phyloP scores from a whole-genome alignment of 2,797 vertebrate genomes.

The Megaceryle alcyon region DNA sequence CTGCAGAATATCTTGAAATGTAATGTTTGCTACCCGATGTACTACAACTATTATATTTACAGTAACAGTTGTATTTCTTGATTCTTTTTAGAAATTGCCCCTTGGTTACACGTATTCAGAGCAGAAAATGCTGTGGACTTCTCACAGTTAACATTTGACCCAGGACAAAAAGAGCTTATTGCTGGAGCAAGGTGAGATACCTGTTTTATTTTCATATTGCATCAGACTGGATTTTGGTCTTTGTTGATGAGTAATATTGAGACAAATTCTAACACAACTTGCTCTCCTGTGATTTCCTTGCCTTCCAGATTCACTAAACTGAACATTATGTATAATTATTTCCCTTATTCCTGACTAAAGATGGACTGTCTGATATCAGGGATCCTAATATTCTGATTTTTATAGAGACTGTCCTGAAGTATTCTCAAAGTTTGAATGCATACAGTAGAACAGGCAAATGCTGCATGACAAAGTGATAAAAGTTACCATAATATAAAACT shows the following conservation, averaged over 20 bases:
- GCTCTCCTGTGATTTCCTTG: background rate
- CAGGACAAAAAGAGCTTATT: constrained; percentile 94
- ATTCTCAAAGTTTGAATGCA: background rate
- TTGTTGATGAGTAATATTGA: background rate
- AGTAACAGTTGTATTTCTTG: constrained; percentile 51
- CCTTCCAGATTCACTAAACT: background rate
- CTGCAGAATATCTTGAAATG: background rate
- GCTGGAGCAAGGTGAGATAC: constrained; percentile 93
- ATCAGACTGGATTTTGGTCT: background rate
- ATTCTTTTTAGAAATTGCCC: constrained; percentile 89
- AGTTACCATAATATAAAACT: background rate
- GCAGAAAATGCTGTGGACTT: constrained; percentile 94
- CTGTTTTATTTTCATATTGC: background rate
- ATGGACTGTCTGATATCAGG: background rate
- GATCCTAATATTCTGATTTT: background rate
- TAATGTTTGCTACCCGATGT: background rate
- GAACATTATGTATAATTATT: background rate
- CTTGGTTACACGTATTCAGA: constrained; percentile 93
- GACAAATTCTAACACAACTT: background rate
- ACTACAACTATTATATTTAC: background rate
- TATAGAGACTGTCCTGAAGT: background rate
- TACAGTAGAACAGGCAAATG: background rate
- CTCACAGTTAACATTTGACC: constrained; percentile 96
- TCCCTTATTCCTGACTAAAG: background rate
- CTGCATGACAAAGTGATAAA: background rate